A percentile compares a stretch with the other conserved stretches of the same genome.
Conservation (phyloP, 2,888 invertebrate species). For the Drosophila niveifrons region DNA sequence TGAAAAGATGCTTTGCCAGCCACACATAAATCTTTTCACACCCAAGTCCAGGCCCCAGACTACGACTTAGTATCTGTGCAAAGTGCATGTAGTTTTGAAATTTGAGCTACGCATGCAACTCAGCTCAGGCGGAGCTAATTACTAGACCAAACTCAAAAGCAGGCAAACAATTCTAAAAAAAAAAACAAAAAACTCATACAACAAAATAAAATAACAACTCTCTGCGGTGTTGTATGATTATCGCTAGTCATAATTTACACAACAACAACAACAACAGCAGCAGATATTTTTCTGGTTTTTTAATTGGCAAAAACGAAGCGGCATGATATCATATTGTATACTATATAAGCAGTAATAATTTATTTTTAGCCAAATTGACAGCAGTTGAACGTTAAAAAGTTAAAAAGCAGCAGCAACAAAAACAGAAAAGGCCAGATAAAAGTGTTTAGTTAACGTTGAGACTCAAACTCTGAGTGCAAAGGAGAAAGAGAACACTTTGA, state of each 20-base stretch:
- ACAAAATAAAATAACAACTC: constrained; percentile 7
- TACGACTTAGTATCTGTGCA: constrained; percentile 66
- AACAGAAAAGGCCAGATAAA: constrained; percentile 65
- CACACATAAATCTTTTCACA: constrained; percentile 82
- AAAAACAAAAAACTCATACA: constrained; percentile 4
- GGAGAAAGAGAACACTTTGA: constrained; percentile 20
- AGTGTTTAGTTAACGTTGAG: constrained; percentile 53
- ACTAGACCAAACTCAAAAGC: constrained; percentile 73
- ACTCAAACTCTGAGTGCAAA: not conserved
- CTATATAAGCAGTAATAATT: constrained; percentile 73
- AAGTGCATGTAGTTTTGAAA: constrained; percentile 80
- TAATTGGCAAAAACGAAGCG: constrained; percentile 75
- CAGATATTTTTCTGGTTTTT: constrained; percentile 68
- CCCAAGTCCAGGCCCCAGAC: constrained; percentile 46
- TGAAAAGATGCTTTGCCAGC: constrained; percentile 64
- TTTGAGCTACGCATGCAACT: constrained; percentile 80
- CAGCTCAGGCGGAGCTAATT: constrained; percentile 63
- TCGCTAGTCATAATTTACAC: constrained; percentile 74
- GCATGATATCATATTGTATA: constrained; percentile 76
- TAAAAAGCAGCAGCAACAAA: constrained; percentile 24
- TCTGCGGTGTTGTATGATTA: constrained; percentile 62
- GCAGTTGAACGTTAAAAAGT: constrained; percentile 40
- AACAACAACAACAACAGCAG: constrained; percentile 37
- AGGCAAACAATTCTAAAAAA: constrained; percentile 52
- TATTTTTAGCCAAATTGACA: constrained; percentile 80